These are phyloP conservation scores for Trichogramma pretiosum DNA, from an alignment of 1,140 invertebrate species.

Conservation along the genomic window DNA sequence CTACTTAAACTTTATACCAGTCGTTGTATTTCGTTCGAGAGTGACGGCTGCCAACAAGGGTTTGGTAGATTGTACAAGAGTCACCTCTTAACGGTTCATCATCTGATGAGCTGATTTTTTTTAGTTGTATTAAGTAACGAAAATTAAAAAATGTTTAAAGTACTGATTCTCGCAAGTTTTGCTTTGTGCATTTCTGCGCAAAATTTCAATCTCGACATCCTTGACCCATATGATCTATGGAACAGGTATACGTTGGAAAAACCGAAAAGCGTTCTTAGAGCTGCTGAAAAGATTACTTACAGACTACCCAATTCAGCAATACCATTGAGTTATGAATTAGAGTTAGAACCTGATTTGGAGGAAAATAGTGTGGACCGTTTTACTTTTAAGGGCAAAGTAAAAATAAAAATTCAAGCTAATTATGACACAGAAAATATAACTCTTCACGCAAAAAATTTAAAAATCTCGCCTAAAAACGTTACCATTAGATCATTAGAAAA, in stretches of 20 bases:
- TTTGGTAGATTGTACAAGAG: no score
- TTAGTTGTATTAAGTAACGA: no score
- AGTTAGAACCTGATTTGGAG: conserved; percentile 15
- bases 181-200: no score
- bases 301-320: conserved; percentile 50
- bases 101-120: no score
- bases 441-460: conserved; percentile 24
- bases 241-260: no score
- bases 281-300: conserved; percentile 24
- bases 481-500: background rate
- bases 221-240: no score
- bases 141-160: no score
- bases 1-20: conserved; percentile 2
- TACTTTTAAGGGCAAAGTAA: conserved; percentile 19
- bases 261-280: no score
- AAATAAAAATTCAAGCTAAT: conserved; percentile 8
- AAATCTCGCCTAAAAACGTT: background rate
- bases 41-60: no score
- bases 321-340: conserved; percentile 28
- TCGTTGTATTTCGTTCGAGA: conserved; percentile 1
- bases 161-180: no score
- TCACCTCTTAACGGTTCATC: no score
- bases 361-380: conserved; percentile 8
- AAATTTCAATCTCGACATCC: no score
- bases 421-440: background rate